Evolutionary conservation across 1,140 invertebrate genomes (phyloP).

Genomic region (Eupeodes corollae): DNA sequence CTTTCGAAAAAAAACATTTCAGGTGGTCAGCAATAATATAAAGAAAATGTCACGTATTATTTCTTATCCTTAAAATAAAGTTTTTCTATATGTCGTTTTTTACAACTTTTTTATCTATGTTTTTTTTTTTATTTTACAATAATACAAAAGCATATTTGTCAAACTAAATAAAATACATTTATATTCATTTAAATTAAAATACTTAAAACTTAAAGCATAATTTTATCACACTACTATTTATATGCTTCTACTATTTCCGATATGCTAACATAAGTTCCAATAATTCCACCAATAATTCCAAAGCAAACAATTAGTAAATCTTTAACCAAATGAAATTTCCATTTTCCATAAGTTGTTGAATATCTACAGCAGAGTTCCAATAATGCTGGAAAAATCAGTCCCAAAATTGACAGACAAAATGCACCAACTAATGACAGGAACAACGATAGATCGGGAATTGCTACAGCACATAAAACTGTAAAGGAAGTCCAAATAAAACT

Average conservation of each 20-base stretch:
- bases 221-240: not conserved
- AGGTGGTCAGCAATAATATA: no score
- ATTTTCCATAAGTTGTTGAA: slow-evolving; percentile 31
- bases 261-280: slow-evolving; percentile 59
- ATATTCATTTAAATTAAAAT: no score
- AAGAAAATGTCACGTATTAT: no score
- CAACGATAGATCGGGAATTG: slow-evolving; percentile 76
- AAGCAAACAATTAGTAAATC: slow-evolving; percentile 50
- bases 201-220: no score
- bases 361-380: slow-evolving; percentile 43
- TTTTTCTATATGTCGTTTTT: no score
- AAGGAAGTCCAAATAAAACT: slow-evolving; percentile 27
- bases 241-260: slow-evolving; percentile 44
- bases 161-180: no score
- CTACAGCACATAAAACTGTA: slow-evolving; percentile 62
- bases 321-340: slow-evolving; percentile 41
- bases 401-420: slow-evolving; percentile 77
- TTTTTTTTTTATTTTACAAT: no score
- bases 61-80: no score
- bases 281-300: slow-evolving; percentile 53
- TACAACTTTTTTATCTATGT: no score
- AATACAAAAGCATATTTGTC: no score
- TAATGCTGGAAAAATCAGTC: slow-evolving; percentile 83
- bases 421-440: slow-evolving; percentile 86
- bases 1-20: no score